Base-by-base conservation (phyloP, 30 jellyfish, hydroid and myxozoan species). In the Mastigias papua region DNA sequence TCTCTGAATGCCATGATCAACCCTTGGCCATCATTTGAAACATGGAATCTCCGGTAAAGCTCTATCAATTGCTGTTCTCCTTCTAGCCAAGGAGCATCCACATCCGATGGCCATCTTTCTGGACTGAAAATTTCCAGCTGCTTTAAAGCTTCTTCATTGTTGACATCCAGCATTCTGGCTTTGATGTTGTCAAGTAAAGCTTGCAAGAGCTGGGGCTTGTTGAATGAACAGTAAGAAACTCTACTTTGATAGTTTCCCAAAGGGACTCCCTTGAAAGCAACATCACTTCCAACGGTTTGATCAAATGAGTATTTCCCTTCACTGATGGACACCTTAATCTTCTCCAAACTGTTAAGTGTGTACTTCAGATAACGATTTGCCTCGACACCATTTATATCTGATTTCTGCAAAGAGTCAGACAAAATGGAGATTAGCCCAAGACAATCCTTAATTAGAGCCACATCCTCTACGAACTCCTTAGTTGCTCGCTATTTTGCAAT, bases 391-490 rank as follows among this genome's bases (percentile, higher is more conserved):
- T n/a, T 69, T 28, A 48, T 78, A 34, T 51, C 82, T 60, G 72
- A 33, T 27, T 87, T 69, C 89, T 87, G 96, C 58, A 87, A 46
- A 58, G 93, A 61, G 37, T 80, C 94, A 6, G 92, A 51, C 22
- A 65, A 30, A 6, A 67, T 79, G 16, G 82, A 37, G 13, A 87
- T 9, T 54, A 62, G 76, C 19, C 82, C 86, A 20, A 86, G 83
- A 48, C 86, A 71, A 73, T 86, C 89, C 30, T 60, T 65, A 21
- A 87, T 61, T 33, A 87, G 25, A 50, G 92, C 93, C 30, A 77
- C 35, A 78, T 87, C 93, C 51, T 50, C 87, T 10, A 87, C 87
- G 65, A 87, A 87, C 35, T 75, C 86, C 28, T 76, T 60, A 0
- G 92, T 58, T 61, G 70, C 54, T 22, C 74, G 58, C 69, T 60